Conservation (phyloP, 2,797 vertebrate genomes). For the Schizopygopsis pylzovi region DNA sequence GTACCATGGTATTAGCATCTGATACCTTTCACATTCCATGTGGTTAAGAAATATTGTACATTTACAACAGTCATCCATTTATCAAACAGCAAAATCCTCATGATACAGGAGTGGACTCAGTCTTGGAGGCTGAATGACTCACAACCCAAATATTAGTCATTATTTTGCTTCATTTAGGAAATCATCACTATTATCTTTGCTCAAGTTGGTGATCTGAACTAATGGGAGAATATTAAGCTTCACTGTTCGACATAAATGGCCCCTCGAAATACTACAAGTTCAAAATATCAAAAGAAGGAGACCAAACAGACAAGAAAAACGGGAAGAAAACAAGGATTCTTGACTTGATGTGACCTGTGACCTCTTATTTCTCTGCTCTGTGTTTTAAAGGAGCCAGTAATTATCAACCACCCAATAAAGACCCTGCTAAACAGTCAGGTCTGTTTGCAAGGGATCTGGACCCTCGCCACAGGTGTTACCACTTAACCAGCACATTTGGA, state of each 20-base stretch:
- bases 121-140: slow-evolving; percentile 19
- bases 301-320: not conserved
- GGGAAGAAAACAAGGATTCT: not conserved
- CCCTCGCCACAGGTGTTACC: slow-evolving; percentile 45
- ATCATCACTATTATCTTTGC: not conserved
- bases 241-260: not conserved
- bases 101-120: slow-evolving; percentile 9
- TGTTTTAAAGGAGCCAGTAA: slow-evolving; percentile 43
- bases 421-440: slow-evolving; percentile 11
- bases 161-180: not conserved
- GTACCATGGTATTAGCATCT: not conserved
- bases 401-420: slow-evolving; percentile 52
- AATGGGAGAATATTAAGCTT: not conserved
- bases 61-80: slow-evolving; percentile 31
- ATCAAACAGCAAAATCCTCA: slow-evolving; percentile 1
- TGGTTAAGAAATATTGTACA: slow-evolving; percentile 21
- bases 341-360: slow-evolving; percentile 2
- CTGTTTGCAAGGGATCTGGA: slow-evolving; percentile 24
- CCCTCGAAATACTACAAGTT: not conserved
- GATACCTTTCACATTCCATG: not conserved
- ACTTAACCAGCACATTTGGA: slow-evolving; percentile 44
- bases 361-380: slow-evolving; percentile 7
- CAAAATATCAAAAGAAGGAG: not conserved
- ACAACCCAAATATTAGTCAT: not conserved
- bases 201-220: not conserved